These are phyloP conservation scores for Trinorchestia longiramus DNA, from an alignment of 1,140 invertebrate species.

Conservation along the genomic window DNA sequence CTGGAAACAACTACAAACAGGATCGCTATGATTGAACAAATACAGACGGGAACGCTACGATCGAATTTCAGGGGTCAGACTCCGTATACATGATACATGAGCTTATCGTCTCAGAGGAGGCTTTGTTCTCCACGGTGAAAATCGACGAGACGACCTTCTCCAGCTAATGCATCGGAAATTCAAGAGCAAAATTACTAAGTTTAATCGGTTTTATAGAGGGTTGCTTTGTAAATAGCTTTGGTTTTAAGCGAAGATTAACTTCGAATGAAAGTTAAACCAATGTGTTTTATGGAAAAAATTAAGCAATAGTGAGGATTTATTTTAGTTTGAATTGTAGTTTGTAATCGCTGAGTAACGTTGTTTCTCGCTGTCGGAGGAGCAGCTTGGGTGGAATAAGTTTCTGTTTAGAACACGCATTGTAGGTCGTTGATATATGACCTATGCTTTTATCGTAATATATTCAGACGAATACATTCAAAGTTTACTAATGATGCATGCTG, in stretches of 20 bases:
- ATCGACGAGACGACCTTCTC: background rate
- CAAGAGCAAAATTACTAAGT: background rate
- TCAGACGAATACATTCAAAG: too few relatives aligned
- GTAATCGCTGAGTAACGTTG: too few relatives aligned
- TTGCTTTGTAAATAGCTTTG: background rate
- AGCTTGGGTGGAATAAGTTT: too few relatives aligned
- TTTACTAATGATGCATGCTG: too few relatives aligned
- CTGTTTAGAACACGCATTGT: too few relatives aligned
- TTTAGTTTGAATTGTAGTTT: too few relatives aligned
- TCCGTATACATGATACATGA: background rate
- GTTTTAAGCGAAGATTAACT: background rate
- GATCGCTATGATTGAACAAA: background rate
- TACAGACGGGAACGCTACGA: background rate
- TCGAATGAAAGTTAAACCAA: background rate
- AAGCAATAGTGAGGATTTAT: too few relatives aligned
- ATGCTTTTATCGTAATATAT: too few relatives aligned
- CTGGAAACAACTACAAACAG: background rate
- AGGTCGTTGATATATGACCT: too few relatives aligned
- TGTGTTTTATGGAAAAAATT: background rate
- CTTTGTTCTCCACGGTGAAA: background rate
- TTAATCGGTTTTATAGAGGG: background rate
- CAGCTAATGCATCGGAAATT: background rate
- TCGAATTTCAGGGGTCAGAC: background rate
- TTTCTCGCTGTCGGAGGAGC: too few relatives aligned
- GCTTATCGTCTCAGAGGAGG: background rate